Base-by-base conservation (phyloP, 92 coral and sea anemone species). In the Porites cylindrica region DNA sequence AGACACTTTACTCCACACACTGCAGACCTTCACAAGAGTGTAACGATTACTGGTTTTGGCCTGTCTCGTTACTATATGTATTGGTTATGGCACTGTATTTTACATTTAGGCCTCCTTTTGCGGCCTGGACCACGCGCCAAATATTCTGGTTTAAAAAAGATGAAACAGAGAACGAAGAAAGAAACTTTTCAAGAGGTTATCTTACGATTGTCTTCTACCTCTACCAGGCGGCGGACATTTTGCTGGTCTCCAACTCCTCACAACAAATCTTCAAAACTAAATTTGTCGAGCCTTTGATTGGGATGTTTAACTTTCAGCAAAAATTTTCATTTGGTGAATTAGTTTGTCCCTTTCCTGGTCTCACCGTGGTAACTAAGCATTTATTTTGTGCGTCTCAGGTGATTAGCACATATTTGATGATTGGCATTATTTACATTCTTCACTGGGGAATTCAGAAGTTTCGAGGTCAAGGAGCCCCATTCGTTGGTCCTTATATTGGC, bases 291-390 rank as follows among this genome's bases (percentile, higher is more conserved):
- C 86, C 94, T 26, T 72, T 93, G 12, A 50, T 91, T 6, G 96
- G 96, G 18, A 65, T 93, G 38, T 95, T 93, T 63, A 93, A 93
- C 78, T 93, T 95, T 78, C 90, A 95, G 77, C 81, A 71, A 68
- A 82, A 85, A 6, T 66, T 85, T 61, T 69, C 89, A 11, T 60
- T 59, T 6, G 67, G 20, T 12, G 85, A 82, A 4, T 59, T 75
- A 8, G 47, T 82, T 8, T 95, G 98, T 88, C 98, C 98, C 11
- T 95, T 93, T 53, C 80, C 93, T 7, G 98, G 98, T 38, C 92
- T 91, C 2, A 93, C 85, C 16, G 90, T 89, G 21, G 90, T 88
- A 63, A 93, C 98, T 1, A 95, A 95, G 70, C 86, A 86, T 66
- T 67, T 95, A n/a, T 88, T 95, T 72, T 29, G 61, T 20, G 68